Evolutionary conservation across 2,888 invertebrate species (phyloP), one percentile per base, ranked within the genome.

Genomic region (Adelognathus sp.): DNA sequence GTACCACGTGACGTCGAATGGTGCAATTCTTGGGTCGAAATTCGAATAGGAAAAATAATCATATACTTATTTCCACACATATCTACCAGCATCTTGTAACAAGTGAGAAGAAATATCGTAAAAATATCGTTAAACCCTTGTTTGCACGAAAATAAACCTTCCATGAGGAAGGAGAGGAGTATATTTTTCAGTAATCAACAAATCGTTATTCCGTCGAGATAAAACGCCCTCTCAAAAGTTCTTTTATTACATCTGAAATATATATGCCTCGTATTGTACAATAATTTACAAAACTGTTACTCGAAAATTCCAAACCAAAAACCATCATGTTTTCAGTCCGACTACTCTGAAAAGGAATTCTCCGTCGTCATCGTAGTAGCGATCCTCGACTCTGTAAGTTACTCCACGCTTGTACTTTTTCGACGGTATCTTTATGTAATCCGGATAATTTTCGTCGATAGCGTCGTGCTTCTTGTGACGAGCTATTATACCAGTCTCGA

Each of bases 301-400:
- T n/a, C n/a, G n/a, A n/a, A n/a, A n/a, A n/a, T n/a, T n/a, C n/a
- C n/a, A n/a, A n/a, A n/a, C n/a, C n/a, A 1, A 44, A 33, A 11
- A 16, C n/a, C 60, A 61, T 76, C 33, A 80, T 9, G 64, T 52
- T 52, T 72, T 76, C 5, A 86, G 60, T 24, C 84, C 87, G 9
- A 96, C 94, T 54, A 96, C 95, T 86, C 96, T 93, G 88, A 96
- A 97, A 71, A 97, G 92, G 92, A 97, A 96, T 88, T 92, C 93
- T 0, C 97, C 97, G 92, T 96, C 95, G 88, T 95, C 93, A 88
- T 96, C 96, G 91, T 97, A 97, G 89, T 94, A 97, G 85, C 95
- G 95, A 91, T 97, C 96, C 81, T 95, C 94, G 0, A 96, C 92
- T 91, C 95, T 95, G 87, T 96, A 97, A 6, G 95, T 95, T 50